These are phyloP conservation scores for Drosophila repleta DNA, from an alignment of 1,140 invertebrate species.

Conservation along the genomic window DNA sequence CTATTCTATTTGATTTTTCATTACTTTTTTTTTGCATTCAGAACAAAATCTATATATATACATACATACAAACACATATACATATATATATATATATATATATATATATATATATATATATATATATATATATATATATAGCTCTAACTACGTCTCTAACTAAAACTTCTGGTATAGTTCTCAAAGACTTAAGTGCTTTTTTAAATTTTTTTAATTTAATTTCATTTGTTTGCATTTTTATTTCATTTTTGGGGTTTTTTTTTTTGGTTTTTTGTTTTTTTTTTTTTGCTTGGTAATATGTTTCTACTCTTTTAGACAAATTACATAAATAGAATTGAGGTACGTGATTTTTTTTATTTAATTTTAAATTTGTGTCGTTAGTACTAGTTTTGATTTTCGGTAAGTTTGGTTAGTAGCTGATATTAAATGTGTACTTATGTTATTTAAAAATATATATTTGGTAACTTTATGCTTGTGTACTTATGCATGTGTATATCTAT, in stretches of 20 bases:
- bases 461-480: conserved; percentile 15
- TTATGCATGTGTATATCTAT: no score
- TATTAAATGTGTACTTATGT: conserved; percentile 60
- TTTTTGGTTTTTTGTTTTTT: conserved; percentile 8
- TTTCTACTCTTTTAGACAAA: conserved; percentile 65
- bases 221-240: no score
- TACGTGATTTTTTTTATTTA: conserved; percentile 1
- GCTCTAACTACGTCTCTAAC: conserved; percentile 1
- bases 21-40: no score
- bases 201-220: not conserved
- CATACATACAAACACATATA: no score
- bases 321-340: conserved; percentile 43
- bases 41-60: conserved; percentile 1
- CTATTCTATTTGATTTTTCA: no score
- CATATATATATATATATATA: not conserved
- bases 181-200: not conserved
- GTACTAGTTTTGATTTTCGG: conserved; percentile 43
- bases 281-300: conserved; percentile 38
- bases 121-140: not conserved
- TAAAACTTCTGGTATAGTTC: conserved; percentile 13
- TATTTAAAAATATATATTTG: conserved; percentile 12
- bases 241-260: no score
- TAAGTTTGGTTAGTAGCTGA: conserved; percentile 55
- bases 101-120: not conserved
- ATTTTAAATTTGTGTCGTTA: conserved; percentile 48